Base-by-base conservation (phyloP, 2,888 invertebrate genomes). In the Antheraea assamensis region DNA sequence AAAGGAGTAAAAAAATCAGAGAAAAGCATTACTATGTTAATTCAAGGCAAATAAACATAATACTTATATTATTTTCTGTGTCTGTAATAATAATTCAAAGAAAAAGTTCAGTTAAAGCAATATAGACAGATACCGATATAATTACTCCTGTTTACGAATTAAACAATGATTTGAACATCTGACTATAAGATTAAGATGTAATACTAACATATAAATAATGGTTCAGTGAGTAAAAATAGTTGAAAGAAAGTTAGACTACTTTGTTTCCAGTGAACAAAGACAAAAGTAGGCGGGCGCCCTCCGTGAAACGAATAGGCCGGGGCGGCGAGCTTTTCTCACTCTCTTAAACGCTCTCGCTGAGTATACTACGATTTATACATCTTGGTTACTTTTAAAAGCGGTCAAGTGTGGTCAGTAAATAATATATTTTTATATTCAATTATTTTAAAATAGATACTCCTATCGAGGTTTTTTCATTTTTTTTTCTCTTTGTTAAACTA, bases 241-340 rank as follows among this genome's bases (percentile, higher is more conserved):
- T 68, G 35, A 68, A 35, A 35, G 35, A 35, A 68, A 68, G 35
- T 68, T 68, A 68, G 68, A 2, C 68, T 68, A 68, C 68, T 68
- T 68, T 35, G 68, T 68, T n/a, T 35, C 10, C 35, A 72, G 78
- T 74, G 78, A 76, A 77, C 82, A 81, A 82, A 90, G 88, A 90
- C 89, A 89, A 90, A 90, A 92, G 92, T 90, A 92, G 92, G 88
- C 84, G 87, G 88, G 81, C 86, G 87, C 91, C 92, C 92, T 90
- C 87, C 84, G 85, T 85, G 92, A 89, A 91, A 91, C 92, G 92
- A 92, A 92, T 91, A 92, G 92, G 92, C 91, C 90, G 89, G 89
- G 87, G 91, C 91, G 90, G 88, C 91, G 85, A 92, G 92, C 92
- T 92, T 93, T 93, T 93, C 93, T 92, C 93, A 94, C 94, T 94